These are phyloP conservation scores for Chiloscyllium plagiosum DNA, from an alignment of 2,113 vertebrate species.

Conservation along the genomic window DNA sequence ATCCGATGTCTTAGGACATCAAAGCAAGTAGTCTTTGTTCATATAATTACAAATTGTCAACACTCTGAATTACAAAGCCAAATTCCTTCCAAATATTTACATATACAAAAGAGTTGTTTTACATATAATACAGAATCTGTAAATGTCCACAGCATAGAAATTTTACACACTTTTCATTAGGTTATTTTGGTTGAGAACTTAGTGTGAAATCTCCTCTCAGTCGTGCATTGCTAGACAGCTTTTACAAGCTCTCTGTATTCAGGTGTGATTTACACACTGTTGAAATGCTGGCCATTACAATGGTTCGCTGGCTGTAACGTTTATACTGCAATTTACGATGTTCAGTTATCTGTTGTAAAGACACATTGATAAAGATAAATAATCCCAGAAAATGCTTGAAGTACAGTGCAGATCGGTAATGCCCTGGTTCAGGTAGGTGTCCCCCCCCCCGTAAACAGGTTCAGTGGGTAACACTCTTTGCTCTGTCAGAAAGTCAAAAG, in stretches of 20 bases:
- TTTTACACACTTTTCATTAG: neutral
- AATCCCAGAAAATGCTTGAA: neutral
- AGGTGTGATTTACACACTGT: slow-evolving; percentile 11
- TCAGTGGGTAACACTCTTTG: neutral
- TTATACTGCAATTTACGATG: neutral
- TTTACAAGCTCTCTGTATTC: neutral
- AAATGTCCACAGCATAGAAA: slow-evolving; percentile 7
- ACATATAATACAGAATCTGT: slow-evolving; percentile 35
- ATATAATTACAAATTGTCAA: slow-evolving; percentile 36
- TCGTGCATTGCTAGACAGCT: neutral
- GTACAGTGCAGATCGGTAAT: neutral
- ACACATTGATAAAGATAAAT: neutral
- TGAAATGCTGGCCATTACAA: neutral
- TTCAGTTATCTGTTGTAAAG: neutral
- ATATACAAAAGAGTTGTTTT: slow-evolving; percentile 24
- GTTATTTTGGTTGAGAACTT: neutral
- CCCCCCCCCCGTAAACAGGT: neutral
- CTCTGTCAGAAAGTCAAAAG: neutral
- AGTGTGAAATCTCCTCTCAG: neutral
- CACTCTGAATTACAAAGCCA: slow-evolving; percentile 17
- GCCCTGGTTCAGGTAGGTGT: neutral
- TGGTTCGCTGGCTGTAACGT: neutral
- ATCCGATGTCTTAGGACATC: neutral
- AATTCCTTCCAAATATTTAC: slow-evolving; percentile 36
- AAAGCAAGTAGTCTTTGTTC: neutral